These are phyloP conservation scores for Cyrtonyx montezumae DNA, from an alignment of 2,113 vertebrate genomes.

Conservation along the genomic window DNA sequence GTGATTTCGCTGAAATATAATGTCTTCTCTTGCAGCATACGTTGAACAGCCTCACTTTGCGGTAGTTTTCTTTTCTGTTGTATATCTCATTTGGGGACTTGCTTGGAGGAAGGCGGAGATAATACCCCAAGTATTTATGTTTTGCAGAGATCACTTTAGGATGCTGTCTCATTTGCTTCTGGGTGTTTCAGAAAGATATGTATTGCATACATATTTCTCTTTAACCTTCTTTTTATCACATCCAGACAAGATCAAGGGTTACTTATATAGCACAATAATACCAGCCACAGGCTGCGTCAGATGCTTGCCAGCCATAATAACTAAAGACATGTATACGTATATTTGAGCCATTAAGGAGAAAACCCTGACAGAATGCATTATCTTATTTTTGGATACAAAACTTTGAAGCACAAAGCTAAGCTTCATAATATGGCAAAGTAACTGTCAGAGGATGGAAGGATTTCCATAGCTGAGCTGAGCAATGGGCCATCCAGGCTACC, in stretches of 20 bases:
- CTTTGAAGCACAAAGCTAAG: constrained; percentile 44
- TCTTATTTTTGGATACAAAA: constrained; percentile 49
- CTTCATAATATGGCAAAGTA: neutral
- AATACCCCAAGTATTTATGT: neutral
- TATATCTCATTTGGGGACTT: neutral
- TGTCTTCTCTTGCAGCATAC: neutral
- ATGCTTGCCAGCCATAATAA: constrained; percentile 44
- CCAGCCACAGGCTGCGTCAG: constrained; percentile 54
- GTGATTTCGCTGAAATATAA: neutral
- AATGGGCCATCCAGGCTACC: neutral
- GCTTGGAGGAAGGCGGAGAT: neutral
- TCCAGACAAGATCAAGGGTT: constrained; percentile 51
- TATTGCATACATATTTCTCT: neutral
- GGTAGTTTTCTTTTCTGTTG: neutral
- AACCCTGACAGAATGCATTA: constrained; percentile 64
- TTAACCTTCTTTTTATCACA: constrained; percentile 53
- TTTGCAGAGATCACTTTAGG: neutral
- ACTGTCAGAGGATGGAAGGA: constrained; percentile 6
- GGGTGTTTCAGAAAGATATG: neutral
- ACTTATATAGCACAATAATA: constrained; percentile 48
- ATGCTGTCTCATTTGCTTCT: neutral
- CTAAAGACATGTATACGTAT: constrained; percentile 40
- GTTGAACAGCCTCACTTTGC: neutral
- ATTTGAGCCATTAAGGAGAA: constrained; percentile 63
- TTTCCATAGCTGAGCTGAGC: constrained; percentile 46